Evolutionary conservation across 2,888 invertebrate species (phyloP), one percentile per base, ranked within the genome.

Genomic region (Cephonodes hylas): DNA sequence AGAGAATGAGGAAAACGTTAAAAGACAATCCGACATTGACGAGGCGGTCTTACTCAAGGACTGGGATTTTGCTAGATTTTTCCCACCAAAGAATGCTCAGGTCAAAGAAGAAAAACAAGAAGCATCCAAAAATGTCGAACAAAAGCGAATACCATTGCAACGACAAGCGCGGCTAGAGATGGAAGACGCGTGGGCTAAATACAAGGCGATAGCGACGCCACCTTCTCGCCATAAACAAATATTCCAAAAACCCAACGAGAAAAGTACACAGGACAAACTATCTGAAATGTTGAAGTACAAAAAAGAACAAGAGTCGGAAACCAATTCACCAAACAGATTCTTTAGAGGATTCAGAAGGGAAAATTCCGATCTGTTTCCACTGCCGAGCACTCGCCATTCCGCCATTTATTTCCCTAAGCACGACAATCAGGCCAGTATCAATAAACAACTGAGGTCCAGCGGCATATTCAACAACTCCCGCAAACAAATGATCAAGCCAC

Each of bases 1-100:
- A 84, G 91, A 89, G 76, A 85, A 79, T 77, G 72, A 76, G 65
- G 90, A 87, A 75, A 84, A 67, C 65, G 82, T 86, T 81, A 89
- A 88, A 78, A 83, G 81, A 77, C 85, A 86, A 75, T 93, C 94
- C 61, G 95, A 95, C 79, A 93, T 95, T 76, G 96, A 96, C 81
- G 96, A 96, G 84, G 96, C 96, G 67, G 95, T 95, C 61, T 93
- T 97, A 68, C 93, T 97, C 74, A 96, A 96, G 88, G 97, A 97
- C 80, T 97, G 97, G 97, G 96, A 97, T 90, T 96, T 97, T 87
- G 96, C 96, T 71, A 95, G 96, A 82, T 97, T 97, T 93, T 97
- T 97, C 88, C 96, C 95, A 13, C 88, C 91, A 64, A 93, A 88
- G 77, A 86, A 75, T 69, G 72, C 74, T 15, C 86, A 85, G 13